Evolutionary conservation across 2,888 invertebrate species (phyloP), one percentile per base, ranked within the genome.

Genomic region (Pollenia labialis): DNA sequence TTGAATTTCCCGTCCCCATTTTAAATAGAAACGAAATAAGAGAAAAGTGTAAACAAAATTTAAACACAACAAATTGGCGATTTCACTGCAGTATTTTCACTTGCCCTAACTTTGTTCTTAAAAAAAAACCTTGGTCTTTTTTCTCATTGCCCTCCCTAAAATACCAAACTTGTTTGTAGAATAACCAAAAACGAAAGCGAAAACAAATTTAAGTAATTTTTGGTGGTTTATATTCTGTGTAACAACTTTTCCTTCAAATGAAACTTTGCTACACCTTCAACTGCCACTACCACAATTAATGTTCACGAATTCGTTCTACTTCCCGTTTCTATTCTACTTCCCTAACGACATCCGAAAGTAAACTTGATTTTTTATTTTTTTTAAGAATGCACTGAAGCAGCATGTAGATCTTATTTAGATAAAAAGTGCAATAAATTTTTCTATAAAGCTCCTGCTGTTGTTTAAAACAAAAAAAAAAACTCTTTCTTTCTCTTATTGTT

Each of bases 341-440:
- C 48, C 18, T 10, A 50, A 16, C 44, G 7, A 56, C 56, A 50
- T 2, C 16, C n/a, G 40, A 11, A 56, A 74, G 42, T 40, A 74
- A 81, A 66, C 77, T 85, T 85, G 46, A 16, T 64, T 74, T 71
- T 74, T 6, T 32, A 6, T 71, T 74, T 71, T 32, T 74, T 48
- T 14, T 62, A 71, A 58, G 60, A 74, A 60, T 82, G 76, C 81
- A 79, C 23, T 82, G 62, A 79, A 82, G 69, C 58, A 77, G 74
- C 62, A 74, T 48, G 62, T 56, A 82, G 85, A 86, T 86, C 75
- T 82, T 82, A 86, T 86, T 86, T 71, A 86, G 85, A 86, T 86
- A 82, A 82, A 81, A 71, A 58, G 32, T 75, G 85, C 69, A 50
- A 85, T 85, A 82, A 85, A 85, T 82, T 75, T 72, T 48, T 77